A percentile compares a stretch with the other conserved stretches of the same genome.
phyloP scores from a whole-genome alignment of 1,140 invertebrate species.

The Lepidurus packardi region DNA sequence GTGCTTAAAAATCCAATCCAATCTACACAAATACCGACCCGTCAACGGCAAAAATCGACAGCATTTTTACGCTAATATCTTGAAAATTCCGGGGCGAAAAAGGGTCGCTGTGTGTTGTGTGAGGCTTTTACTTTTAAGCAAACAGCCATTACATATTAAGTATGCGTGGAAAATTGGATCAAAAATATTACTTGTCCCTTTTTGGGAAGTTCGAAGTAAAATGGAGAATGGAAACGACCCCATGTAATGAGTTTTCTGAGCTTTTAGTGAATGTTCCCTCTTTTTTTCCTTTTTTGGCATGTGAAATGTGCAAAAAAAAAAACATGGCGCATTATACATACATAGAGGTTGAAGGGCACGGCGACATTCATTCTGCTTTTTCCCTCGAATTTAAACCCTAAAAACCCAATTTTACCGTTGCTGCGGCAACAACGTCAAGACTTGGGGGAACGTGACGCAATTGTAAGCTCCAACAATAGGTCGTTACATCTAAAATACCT shows the following conservation, averaged over 20 bases:
- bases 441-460: neutral
- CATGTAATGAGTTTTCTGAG: no score
- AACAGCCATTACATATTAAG: neutral
- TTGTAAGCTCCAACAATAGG: neutral
- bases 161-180: neutral
- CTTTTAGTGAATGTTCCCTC: no score
- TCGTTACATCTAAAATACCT: neutral
- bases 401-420: neutral
- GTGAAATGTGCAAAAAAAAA: constrained; percentile 3
- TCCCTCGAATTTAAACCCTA: neutral
- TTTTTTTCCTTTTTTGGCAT: neutral
- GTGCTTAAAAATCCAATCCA: neutral
- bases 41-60: neutral
- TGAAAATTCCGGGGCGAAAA: neutral
- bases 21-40: neutral
- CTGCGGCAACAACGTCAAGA: neutral
- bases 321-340: neutral
- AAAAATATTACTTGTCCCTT: no score
- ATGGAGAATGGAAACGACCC: no score
- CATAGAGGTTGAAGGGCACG: neutral
- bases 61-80: no score
- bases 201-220: no score
- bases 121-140: neutral
- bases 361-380: neutral
- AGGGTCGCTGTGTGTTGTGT: neutral